Conservation (phyloP, 2,113 vertebrate genomes). For the Vicugna pacos region DNA sequence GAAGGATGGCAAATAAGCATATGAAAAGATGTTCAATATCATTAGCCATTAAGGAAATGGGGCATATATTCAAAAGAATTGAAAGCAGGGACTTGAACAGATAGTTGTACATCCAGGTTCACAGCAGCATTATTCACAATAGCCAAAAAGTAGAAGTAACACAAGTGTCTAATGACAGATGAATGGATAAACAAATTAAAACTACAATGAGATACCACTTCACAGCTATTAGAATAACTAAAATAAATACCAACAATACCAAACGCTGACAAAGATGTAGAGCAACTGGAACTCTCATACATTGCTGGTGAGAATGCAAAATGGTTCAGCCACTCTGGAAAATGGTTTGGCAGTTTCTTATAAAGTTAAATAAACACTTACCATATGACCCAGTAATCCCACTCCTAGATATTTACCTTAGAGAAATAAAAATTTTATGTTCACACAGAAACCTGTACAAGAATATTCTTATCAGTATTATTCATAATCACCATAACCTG, state of each 20-base stretch:
- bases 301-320: conserved; percentile 74
- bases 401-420: conserved; percentile 82
- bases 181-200: conserved; percentile 60
- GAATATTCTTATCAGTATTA: conserved; percentile 77
- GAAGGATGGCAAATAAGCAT: conserved; percentile 71
- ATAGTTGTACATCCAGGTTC: too few species aligned
- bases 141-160: too few species aligned
- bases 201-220: conserved; percentile 68
- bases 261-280: conserved; percentile 72
- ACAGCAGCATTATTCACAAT: too few species aligned
- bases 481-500: conserved; percentile 69
- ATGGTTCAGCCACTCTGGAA: conserved; percentile 78
- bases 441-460: conserved; percentile 79
- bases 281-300: conserved; percentile 70
- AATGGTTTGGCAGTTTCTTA: conserved; percentile 79
- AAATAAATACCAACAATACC: conserved; percentile 72
- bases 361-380: conserved; percentile 80
- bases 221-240: conserved; percentile 63
- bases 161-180: too few species aligned
- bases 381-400: conserved; percentile 81
- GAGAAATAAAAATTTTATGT: conserved; percentile 83
- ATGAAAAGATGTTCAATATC: conserved; percentile 72
- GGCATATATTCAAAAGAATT: too few species aligned
- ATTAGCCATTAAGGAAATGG: conserved; percentile 69
- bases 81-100: too few species aligned